Base-by-base conservation (phyloP, 2,113 vertebrate genomes). In the Lates calcarifer region DNA sequence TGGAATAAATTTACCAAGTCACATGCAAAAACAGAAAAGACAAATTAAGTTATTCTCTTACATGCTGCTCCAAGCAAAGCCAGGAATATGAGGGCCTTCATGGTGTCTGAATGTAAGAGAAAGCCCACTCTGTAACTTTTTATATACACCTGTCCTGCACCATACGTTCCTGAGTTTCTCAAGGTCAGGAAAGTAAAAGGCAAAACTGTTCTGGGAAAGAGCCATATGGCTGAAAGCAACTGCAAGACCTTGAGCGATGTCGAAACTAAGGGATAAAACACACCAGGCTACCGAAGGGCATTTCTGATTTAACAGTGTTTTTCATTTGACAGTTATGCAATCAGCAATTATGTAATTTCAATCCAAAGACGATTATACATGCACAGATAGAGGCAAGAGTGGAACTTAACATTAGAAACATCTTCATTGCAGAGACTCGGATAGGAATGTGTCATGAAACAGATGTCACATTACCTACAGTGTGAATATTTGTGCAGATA, bases 31-130 rank as follows among this genome's bases (percentile, higher is more conserved):
- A 7, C 20, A 15, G 13, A 31, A 13, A n/a, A n/a, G 3, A 58
- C 57, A 17, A 26, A 37, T n/a, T 10, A 4, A 1, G 1, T 11
- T 31, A 1, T 1, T 26, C 1, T 78, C 87, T 89, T 85, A 95
- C 92, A 87, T 26, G 90, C 86, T 45, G 86, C 85, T 80, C 87
- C 95, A 28, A 96, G 60, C 51, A 92, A 64, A 74, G 86, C 88
- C 1, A 95, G 20, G 77, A 96, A 61, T 69, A 93, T 43, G 11
- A 96, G 82, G 1, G 82, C 17, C 49, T 91, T 90, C 94, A 93
- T 93, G 56, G 18, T 88, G 41, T 74, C 26, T 55, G 47, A 58
- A 29, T 67, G 60, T 24, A 28, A 11, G 20, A 24, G 17, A 49
- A n/a, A 28, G 49, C 43, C 12, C 58, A 13, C 15, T 1, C 28